A percentile compares a stretch with the other conserved stretches of the same genome.
These are phyloP conservation scores for Luffia ferchaultella DNA, from an alignment of 2,888 invertebrate genomes.

Conservation along the genomic window DNA sequence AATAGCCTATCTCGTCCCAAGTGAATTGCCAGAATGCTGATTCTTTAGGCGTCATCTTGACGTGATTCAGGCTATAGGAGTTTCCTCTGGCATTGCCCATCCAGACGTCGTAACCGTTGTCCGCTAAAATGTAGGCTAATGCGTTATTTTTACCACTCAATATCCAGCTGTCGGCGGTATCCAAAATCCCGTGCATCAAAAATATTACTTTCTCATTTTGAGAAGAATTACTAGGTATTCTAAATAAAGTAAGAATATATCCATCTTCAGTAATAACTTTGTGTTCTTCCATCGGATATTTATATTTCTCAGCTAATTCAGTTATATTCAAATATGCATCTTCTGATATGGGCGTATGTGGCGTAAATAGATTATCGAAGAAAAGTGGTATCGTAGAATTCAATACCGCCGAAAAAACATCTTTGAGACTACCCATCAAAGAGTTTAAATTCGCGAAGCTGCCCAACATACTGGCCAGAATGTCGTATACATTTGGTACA, in stretches of 20 bases:
- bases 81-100: slow-evolving; percentile 51
- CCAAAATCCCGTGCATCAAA: slow-evolving; percentile 71
- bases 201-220: slow-evolving; percentile 35
- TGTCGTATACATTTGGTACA: no score
- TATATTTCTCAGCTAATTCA: slow-evolving; percentile 30
- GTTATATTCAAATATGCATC: slow-evolving; percentile 26
- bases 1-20: slow-evolving; percentile 47
- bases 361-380: no score
- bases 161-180: slow-evolving; percentile 74
- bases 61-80: slow-evolving; percentile 43
- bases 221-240: neutral
- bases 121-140: slow-evolving; percentile 41
- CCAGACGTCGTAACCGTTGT: slow-evolving; percentile 54
- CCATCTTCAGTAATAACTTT: slow-evolving; percentile 34
- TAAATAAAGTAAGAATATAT: slow-evolving; percentile 29
- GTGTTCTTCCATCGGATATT: slow-evolving; percentile 28
- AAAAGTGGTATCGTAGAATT: no score
- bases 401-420: no score
- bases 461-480: no score
- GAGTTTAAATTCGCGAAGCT: no score
- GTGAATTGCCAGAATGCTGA: slow-evolving; percentile 52
- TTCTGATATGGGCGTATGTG: no score
- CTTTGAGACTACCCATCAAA: no score
- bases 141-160: slow-evolving; percentile 68
- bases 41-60: slow-evolving; percentile 37